These are phyloP conservation scores for Drosophila niveifrons DNA, from an alignment of 2,888 invertebrate species.

Conservation along the genomic window DNA sequence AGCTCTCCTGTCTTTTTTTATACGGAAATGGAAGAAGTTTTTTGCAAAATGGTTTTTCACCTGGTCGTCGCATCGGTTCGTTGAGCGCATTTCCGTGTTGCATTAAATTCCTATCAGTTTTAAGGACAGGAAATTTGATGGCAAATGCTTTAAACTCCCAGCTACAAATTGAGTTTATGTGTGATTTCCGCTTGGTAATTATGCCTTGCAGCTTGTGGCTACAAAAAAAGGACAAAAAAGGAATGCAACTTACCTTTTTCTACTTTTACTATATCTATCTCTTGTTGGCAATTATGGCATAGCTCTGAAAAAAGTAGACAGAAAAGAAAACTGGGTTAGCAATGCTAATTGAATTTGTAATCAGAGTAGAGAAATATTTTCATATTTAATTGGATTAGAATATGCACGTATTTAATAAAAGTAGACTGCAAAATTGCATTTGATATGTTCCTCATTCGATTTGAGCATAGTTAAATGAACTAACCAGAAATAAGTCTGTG, in stretches of 20 bases:
- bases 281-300: constrained; percentile 53
- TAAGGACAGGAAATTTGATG: constrained; percentile 70
- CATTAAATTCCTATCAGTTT: constrained; percentile 65
- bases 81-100: constrained; percentile 72
- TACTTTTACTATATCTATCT: constrained; percentile 3
- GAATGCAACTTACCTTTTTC: constrained; percentile 41
- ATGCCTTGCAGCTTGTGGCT: constrained; percentile 31
- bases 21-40: constrained; percentile 60
- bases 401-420: neutral
- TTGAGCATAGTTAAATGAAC: constrained; percentile 21
- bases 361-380: neutral
- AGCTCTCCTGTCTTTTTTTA: constrained; percentile 20
- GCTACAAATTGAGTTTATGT: constrained; percentile 67
- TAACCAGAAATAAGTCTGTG: constrained; percentile 31
- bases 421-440: neutral
- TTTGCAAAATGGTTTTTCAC: constrained; percentile 52
- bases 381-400: neutral
- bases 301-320: constrained; percentile 57
- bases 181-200: constrained; percentile 62
- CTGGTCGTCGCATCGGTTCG: constrained; percentile 33
- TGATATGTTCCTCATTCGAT: constrained; percentile 9
- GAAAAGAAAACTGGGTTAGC: constrained; percentile 41
- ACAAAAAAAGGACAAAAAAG: neutral
- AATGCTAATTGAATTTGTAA: constrained; percentile 18
- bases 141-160: constrained; percentile 56